Evolutionary conservation across 2,888 invertebrate genomes (phyloP).

Genomic region (Polyommatus icarus): DNA sequence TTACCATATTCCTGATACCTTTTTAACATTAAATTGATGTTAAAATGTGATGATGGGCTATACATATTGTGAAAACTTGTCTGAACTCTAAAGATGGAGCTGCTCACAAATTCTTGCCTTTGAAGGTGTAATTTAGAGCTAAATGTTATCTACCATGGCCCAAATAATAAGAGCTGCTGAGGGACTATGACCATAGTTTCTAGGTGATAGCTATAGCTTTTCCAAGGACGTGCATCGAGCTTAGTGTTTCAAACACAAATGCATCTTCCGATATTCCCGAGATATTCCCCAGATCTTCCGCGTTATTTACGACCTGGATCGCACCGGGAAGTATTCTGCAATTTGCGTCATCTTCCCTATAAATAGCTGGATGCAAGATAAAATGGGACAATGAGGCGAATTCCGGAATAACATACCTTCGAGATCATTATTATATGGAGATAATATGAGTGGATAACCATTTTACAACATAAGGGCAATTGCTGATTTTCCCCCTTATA

Average conservation of each 20-base stretch:
- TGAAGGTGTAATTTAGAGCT: too few species aligned
- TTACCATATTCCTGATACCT: too few species aligned
- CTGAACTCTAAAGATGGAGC: too few species aligned
- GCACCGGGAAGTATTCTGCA: constrained; percentile 38
- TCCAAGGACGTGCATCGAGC: neutral
- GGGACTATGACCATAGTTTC: too few species aligned
- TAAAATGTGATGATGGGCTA: too few species aligned
- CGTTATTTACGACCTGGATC: constrained; percentile 7
- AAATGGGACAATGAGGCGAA: constrained; percentile 33
- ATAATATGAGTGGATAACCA: neutral
- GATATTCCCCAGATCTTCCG: constrained; percentile 9
- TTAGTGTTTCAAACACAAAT: neutral
- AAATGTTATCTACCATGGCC: too few species aligned
- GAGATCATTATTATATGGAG: neutral
- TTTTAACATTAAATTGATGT: too few species aligned
- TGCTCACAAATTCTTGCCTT: too few species aligned
- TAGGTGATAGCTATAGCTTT: neutral
- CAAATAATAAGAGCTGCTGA: too few species aligned
- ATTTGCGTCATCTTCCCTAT: constrained; percentile 52
- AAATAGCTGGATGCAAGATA: constrained; percentile 48
- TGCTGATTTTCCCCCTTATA: too few species aligned
- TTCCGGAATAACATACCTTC: constrained; percentile 6
- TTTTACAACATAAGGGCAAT: too few species aligned
- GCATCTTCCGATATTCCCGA: neutral
- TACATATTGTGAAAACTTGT: too few species aligned